Evolutionary conservation across 1,140 invertebrate genomes (phyloP).

Genomic region (Scylla paramamosain): DNA sequence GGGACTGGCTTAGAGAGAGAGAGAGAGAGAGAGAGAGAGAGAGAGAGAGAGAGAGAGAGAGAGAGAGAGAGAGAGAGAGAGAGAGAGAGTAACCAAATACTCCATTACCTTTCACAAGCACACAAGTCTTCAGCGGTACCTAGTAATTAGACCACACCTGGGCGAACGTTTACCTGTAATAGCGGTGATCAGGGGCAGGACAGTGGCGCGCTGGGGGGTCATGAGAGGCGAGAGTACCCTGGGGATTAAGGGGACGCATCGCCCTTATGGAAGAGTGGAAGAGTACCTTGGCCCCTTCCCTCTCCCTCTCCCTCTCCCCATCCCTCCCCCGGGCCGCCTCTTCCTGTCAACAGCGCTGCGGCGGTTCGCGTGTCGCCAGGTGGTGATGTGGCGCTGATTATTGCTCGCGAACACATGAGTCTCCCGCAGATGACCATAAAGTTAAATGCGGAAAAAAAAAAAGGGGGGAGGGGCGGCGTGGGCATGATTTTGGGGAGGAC

Average conservation of each 20-base stretch:
- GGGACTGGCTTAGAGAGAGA: conserved; percentile 6
- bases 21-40: neutral
- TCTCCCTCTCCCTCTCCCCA: neutral
- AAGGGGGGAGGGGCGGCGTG: too few species aligned
- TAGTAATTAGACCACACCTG: conserved; percentile 13
- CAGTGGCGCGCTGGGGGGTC: neutral
- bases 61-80: neutral
- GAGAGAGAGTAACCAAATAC: neutral
- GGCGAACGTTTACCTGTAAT: neutral
- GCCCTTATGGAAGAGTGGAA: neutral
- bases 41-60: too few species aligned
- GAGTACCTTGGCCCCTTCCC: too few species aligned
- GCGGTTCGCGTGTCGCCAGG: too few species aligned
- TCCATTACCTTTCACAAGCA: neutral
- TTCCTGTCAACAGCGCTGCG: too few species aligned
- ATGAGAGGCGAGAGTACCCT: neutral
- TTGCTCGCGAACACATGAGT: too few species aligned
- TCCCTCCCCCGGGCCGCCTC: neutral
- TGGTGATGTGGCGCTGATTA: too few species aligned
- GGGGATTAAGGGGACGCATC: neutral
- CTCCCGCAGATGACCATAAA: too few species aligned
- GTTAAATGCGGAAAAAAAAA: too few species aligned
- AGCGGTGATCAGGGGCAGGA: neutral
- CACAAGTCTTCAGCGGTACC: neutral
- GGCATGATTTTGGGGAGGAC: neutral